Evolutionary conservation across 2,888 invertebrate species (phyloP), one percentile per base, ranked within the genome.

Genomic region (Clitarchus hookeri): DNA sequence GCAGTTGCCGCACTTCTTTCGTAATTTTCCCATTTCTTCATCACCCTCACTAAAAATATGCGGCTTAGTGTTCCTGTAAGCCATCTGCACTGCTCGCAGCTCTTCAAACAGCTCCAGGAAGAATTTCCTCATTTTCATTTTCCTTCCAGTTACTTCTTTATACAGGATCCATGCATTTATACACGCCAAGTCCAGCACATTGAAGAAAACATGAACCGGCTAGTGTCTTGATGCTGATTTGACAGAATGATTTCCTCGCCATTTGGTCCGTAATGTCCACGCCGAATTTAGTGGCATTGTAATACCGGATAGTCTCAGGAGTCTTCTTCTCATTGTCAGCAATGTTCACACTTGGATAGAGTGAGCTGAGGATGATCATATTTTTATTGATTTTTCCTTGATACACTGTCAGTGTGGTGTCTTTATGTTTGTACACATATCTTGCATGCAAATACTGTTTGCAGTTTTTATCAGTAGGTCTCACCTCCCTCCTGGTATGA

Each of bases 391-490:
- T n/a, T n/a, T n/a, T n/a, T n/a, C n/a, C n/a, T n/a, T n/a, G n/a
- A n/a, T n/a, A n/a, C n/a, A n/a, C n/a, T n/a, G n/a, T n/a, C n/a
- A n/a, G n/a, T n/a, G n/a, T n/a, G n/a, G n/a, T n/a, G 65, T 65
- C 65, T 23, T 65, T 65, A 16, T 65, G 16, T 23, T 16, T 16
- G 65, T 19, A 65, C 19, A 65, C 65, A 23, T 65, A 19, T 65
- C 11, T 65, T 65, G 65, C 6, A 65, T 65, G 65, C 65, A 65
- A 84, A n/a, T 84, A 44, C 19, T n/a, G n/a, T n/a, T n/a, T n/a
- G n/a, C 53, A n/a, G n/a, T 44, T 53, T 44, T 84, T 84, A 53
- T n/a, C 27, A 82, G 25, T 82, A 82, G 84, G 48, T 44, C 11
- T 8, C 53, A 48, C 48, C 48, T 48, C 8, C 12, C 0, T 44